These are phyloP conservation scores for Acanthosoma haemorrhoidale DNA, from an alignment of 2,888 invertebrate species.

Conservation along the genomic window DNA sequence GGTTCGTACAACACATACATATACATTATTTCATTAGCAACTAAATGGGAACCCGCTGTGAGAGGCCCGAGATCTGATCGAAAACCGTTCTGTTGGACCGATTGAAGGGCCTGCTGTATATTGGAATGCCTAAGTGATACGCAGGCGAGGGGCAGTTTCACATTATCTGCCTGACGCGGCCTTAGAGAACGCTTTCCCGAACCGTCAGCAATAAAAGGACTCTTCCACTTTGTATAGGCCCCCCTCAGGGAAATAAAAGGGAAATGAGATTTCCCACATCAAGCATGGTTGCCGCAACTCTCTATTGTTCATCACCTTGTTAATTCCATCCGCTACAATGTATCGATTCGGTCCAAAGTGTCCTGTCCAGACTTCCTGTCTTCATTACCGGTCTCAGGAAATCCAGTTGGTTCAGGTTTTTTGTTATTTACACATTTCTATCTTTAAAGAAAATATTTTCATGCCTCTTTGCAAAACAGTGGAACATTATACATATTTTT, in stretches of 20 bases:
- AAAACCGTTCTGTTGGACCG: not conserved
- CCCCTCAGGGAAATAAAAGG: not conserved
- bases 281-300: not conserved
- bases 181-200: not conserved
- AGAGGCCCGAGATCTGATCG: too few species aligned
- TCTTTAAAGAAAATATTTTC: too few species aligned
- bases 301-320: not conserved
- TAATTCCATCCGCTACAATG: not conserved
- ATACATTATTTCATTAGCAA: too few species aligned
- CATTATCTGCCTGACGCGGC: not conserved
- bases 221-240: not conserved
- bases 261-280: constrained; percentile 3
- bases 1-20: too few species aligned
- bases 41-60: too few species aligned
- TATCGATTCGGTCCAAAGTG: too few species aligned
- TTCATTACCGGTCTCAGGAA: too few species aligned
- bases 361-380: too few species aligned
- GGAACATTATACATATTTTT: too few species aligned
- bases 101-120: not conserved
- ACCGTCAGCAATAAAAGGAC: constrained; percentile 1
- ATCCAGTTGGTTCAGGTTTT: too few species aligned
- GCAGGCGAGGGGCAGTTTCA: not conserved
- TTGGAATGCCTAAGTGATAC: not conserved
- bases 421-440: too few species aligned
- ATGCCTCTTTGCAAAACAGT: too few species aligned